Conservation (phyloP, 2,888 invertebrate genomes). For the Atrina japonica region DNA sequence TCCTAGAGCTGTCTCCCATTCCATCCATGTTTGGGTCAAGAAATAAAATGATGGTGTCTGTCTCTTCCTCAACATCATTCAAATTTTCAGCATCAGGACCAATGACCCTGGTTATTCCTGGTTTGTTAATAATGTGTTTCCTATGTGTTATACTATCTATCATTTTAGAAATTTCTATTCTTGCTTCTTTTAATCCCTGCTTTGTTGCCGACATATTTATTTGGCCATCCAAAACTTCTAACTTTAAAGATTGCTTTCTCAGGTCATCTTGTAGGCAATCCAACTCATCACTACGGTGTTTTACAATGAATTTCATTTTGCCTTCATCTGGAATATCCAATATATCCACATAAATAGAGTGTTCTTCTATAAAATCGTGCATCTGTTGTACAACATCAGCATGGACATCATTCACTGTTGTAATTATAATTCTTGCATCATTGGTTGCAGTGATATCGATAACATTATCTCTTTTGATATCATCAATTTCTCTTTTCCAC, state of each 20-base stretch:
- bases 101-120: constrained; percentile 26
- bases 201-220: constrained; percentile 25
- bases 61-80: constrained; percentile 19
- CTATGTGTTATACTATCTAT: constrained; percentile 4
- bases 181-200: constrained; percentile 16
- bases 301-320: constrained; percentile 25
- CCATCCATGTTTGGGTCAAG: constrained; percentile 9
- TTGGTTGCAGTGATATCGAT: constrained; percentile 3
- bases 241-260: neutral
- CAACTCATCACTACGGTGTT: constrained; percentile 18
- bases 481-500: constrained; percentile 15
- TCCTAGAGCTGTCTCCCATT: neutral
- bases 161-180: constrained; percentile 3
- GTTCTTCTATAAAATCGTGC: constrained; percentile 16
- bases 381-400: constrained; percentile 12
- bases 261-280: constrained; percentile 13
- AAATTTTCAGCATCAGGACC: neutral
- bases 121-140: constrained; percentile 1
- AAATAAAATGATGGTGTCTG: constrained; percentile 27
- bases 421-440: constrained; percentile 21
- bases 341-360: constrained; percentile 27
- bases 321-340: constrained; percentile 19
- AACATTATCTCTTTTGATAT: neutral
- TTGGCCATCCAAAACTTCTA: neutral
- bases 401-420: constrained; percentile 14